Percentiles rank a stretch among this genome's conserved stretches.
phyloP scores from a whole-genome alignment of 1,140 invertebrate species.

The Yoshiicerus persimilis region DNA sequence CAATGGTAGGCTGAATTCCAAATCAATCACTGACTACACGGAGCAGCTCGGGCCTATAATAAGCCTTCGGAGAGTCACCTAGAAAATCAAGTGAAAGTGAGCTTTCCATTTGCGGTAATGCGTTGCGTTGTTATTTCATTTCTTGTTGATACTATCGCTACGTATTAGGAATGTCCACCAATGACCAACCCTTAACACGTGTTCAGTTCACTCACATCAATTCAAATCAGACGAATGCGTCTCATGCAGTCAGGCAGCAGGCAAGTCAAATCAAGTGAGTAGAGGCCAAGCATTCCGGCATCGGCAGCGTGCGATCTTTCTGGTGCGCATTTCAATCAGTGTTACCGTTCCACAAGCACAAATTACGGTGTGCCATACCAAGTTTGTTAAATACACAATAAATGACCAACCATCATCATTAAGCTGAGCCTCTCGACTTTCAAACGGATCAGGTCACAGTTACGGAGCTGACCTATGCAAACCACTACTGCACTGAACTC shows the following conservation, averaged over 20 bases:
- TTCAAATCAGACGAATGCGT: not conserved
- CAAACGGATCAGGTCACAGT: not conserved
- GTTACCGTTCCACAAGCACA: not conserved
- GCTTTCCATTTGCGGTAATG: not conserved
- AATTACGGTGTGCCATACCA: not conserved
- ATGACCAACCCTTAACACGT: not conserved
- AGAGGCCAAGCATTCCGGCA: not conserved
- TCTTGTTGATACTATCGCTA: not conserved
- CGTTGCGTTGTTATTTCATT: not conserved
- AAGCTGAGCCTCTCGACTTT: not conserved
- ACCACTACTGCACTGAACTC: too few relatives aligned
- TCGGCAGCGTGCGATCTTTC: not conserved
- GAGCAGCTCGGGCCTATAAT: too few relatives aligned
- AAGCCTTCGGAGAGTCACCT: not conserved
- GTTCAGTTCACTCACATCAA: not conserved
- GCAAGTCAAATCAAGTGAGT: not conserved
- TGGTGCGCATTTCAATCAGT: not conserved
- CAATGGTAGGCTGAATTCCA: not conserved
- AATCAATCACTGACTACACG: not conserved
- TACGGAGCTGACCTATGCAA: not conserved
- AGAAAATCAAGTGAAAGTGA: conserved; percentile 1
- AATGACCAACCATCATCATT: not conserved
- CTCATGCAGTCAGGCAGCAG: not conserved
- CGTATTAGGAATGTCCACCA: not conserved
- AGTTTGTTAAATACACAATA: not conserved